Base-by-base conservation (phyloP, 2,888 invertebrate genomes). In the Alviniconcha strummeri region DNA sequence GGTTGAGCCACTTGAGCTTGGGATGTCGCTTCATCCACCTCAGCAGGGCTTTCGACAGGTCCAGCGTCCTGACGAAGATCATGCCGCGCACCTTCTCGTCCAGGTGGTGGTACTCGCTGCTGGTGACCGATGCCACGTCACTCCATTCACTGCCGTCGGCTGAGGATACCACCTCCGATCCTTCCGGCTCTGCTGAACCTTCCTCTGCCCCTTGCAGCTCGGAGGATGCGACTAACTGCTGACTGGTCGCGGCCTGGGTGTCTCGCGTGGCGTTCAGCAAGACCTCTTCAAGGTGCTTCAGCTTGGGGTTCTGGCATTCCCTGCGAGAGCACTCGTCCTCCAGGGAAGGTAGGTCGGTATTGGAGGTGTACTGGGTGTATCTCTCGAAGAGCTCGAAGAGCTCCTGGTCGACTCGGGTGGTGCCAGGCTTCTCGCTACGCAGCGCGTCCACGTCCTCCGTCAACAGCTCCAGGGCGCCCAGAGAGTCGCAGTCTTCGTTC, bases 21-120 rank as follows among this genome's bases (percentile, higher is more conserved):
- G 67, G 82, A 56, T 82, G 77, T 15, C 57, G 19, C 36, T 52
- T 77, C 67, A 82, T 76, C 82, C 82, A 82, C 2, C 13, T 13
- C 55, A 69, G 56, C 64, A 82, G 17, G 2, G 76, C 76, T 13
- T 76, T 76, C n/a, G 77, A 76, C 55, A 78, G 57, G 54, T 82
- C 82, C 77, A 82, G 67, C 5, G 82, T 82, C n/a, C 82, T 54
- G 64, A 82, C 82, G 77, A 82, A 82, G 67, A 82, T 77, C 82
- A 82, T 82, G 19, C 82, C 76, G 5, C 77, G 77, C n/a, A 82
- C 77, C 15, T 56, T 54, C 15, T 81, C 36, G 11, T 81, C 72
- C 72, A 80, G 56, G 56, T 55, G 52, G 13, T 60, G 11, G 15
- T 9, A 11, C 36, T 81, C 81, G 9, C 60, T 52, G 36, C 19